Conservation (phyloP, 2,797 vertebrate genomes). For the Spondyliosoma cantharus region DNA sequence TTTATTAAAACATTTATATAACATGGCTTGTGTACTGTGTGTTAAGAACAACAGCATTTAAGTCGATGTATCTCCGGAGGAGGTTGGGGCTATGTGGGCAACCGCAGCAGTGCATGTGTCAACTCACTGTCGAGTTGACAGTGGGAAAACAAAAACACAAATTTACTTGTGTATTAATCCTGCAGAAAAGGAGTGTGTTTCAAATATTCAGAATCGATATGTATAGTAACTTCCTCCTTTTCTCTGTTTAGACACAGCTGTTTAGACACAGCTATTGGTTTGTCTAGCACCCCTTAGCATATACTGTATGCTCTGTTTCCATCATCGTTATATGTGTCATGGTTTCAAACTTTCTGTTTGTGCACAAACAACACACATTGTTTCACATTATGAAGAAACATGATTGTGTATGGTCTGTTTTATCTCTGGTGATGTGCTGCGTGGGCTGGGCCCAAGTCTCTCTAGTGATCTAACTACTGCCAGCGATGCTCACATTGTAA, state of each 20-base stretch:
- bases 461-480: slow-evolving; percentile 8
- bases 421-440: slow-evolving; percentile 1
- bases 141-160: too few species aligned
- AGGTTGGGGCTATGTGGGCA: too few species aligned
- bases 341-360: slow-evolving; percentile 6
- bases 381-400: slow-evolving; percentile 2
- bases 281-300: slow-evolving; percentile 5
- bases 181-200: too few species aligned
- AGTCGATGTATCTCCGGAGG: too few species aligned
- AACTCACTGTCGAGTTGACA: too few species aligned
- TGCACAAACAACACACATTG: slow-evolving; percentile 1
- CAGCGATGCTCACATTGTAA: slow-evolving; percentile 13
- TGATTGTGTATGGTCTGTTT: neutral
- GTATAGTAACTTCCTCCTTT: slow-evolving; percentile 10
- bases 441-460: slow-evolving; percentile 23
- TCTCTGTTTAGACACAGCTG: slow-evolving; percentile 1
- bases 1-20: too few species aligned
- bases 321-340: neutral
- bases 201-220: too few species aligned
- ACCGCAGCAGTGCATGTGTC: too few species aligned
- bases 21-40: too few species aligned
- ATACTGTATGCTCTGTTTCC: slow-evolving; percentile 11
- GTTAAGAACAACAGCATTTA: too few species aligned
- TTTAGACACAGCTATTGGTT: slow-evolving; percentile 3
- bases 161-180: too few species aligned